Evolutionary conservation across 2,113 vertebrate species (phyloP).

Genomic region (Myodes glareolus): DNA sequence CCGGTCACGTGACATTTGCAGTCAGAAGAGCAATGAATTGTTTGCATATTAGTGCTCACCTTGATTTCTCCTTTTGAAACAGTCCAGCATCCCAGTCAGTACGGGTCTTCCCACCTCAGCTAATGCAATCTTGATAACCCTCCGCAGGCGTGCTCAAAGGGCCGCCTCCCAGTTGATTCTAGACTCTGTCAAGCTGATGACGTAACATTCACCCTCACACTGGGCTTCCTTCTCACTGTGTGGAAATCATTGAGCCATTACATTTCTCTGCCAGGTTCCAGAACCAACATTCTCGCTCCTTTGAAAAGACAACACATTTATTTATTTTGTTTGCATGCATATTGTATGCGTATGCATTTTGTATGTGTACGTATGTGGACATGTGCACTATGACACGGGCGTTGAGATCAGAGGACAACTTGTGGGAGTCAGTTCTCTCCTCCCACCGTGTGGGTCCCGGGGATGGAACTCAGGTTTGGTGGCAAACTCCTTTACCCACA

Average conservation of each 20-base stretch:
- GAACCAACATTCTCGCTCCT: background rate
- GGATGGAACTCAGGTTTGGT: background rate
- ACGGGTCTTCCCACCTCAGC: background rate
- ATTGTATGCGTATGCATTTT: too few species aligned
- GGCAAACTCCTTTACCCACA: background rate
- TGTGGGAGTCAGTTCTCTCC: background rate
- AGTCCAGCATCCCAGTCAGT: background rate
- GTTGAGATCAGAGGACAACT: background rate
- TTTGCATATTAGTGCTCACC: background rate
- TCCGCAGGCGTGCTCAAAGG: background rate
- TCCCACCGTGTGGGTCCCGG: background rate
- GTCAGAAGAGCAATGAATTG: background rate
- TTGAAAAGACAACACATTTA: background rate
- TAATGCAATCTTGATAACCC: background rate
- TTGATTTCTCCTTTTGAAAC: background rate
- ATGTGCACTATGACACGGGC: background rate
- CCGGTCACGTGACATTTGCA: background rate
- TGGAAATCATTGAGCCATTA: background rate
- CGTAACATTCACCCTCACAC: background rate
- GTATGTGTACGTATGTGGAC: background rate
- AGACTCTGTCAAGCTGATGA: too few species aligned
- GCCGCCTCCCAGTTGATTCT: background rate
- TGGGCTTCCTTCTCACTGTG: background rate
- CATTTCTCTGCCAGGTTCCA: background rate
- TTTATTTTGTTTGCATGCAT: background rate